Conservation (phyloP, 2,888 invertebrate species). For the Lobophora halterata region DNA sequence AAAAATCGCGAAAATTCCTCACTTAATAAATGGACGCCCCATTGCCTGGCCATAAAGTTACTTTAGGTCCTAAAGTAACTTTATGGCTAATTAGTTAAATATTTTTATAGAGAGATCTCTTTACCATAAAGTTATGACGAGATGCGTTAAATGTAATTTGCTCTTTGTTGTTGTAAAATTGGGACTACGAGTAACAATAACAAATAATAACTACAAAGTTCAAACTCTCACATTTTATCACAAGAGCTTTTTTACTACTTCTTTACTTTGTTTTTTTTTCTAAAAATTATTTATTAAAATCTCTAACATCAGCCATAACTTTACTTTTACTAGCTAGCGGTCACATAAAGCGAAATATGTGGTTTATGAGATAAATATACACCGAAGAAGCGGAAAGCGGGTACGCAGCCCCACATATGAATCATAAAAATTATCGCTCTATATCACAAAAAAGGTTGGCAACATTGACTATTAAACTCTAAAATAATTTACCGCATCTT, state of each 20-base stretch:
- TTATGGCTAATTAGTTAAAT: too few relatives aligned
- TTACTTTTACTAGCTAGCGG: conserved; percentile 52
- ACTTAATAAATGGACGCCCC: too few relatives aligned
- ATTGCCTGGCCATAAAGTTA: too few relatives aligned
- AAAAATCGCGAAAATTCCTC: too few relatives aligned
- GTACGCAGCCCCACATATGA: conserved; percentile 42
- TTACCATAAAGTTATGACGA: too few relatives aligned
- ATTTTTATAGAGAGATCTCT: too few relatives aligned
- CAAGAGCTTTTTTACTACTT: too few relatives aligned
- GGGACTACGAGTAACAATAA: background rate
- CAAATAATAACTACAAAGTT: too few relatives aligned
- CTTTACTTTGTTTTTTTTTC: background rate
- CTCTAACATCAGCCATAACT: conserved; percentile 39
- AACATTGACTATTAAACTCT: conserved; percentile 30
- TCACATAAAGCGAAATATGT: conserved; percentile 56
- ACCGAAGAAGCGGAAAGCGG: conserved; percentile 37
- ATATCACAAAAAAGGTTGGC: conserved; percentile 36
- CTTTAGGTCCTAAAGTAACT: too few relatives aligned
- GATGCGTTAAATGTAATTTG: too few relatives aligned
- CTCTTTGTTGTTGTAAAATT: background rate
- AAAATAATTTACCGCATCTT: conserved; percentile 10
- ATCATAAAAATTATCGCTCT: conserved; percentile 53
- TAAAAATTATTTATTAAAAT: conserved; percentile 3
- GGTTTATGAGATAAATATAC: conserved; percentile 55
- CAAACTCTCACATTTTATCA: too few relatives aligned